Base-by-base conservation (phyloP, 2,797 vertebrate genomes). In the Varecia variegata region DNA sequence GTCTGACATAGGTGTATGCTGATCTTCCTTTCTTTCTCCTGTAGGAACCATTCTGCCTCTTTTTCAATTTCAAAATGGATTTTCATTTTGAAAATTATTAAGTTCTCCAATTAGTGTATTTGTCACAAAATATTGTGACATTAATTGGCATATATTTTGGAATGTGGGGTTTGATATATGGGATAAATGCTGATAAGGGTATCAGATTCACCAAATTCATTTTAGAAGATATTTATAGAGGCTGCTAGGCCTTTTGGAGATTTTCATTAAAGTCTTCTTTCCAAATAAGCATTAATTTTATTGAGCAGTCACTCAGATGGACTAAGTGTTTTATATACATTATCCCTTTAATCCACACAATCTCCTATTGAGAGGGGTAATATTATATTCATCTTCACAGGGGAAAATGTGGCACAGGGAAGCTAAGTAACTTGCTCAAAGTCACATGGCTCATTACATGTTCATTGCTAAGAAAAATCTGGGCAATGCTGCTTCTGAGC, bases 201-300 rank as follows among this genome's bases (percentile, higher is more conserved):
- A 20, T n/a, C 68, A 68, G 15, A 80, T 43, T 85, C 23, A 30
- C 35, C 52, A 65, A 21, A 47, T 68, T 80, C 2, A 77, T 58
- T 86, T 94, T 76, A 68, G 88, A 80, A 92, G n/a, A 47, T 35
- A 58, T 62, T 82, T 80, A 35, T 79, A 79, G 32, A 93, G 65
- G 30, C 67, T 68, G 27, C 5, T 77, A n/a, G 52, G 0, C 2
- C 30, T 96, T 88, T 95, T 4, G 21, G 18, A 62, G 65, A 65
- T 68, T 38, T 56, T 92, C 47, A 74, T 86, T 94, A 90, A 93
- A 80, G 87, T 96, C 40, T 84, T 6, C 35, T 95, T 93, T 92
- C 68, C 93, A 90, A 84, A 32, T 65, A 68, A 76, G 32, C 30
- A 4, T 92, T 96, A 58, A 86, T 93, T 83, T 95, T 90, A 52